Base-by-base conservation (phyloP, 1,140 invertebrate species). In the Grapholita molesta region DNA sequence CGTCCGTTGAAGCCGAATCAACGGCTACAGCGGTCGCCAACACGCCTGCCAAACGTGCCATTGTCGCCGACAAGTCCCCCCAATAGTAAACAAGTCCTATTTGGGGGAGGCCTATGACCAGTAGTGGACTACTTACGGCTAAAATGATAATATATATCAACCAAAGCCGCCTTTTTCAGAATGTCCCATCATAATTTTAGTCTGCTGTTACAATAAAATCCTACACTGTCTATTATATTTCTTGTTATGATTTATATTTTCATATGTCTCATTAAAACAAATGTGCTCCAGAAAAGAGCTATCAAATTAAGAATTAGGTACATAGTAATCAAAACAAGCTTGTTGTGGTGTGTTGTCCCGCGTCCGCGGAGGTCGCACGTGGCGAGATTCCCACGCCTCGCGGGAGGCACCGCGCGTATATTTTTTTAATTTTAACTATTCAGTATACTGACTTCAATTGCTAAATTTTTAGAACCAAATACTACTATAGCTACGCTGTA, bases 341-440 rank as follows among this genome's bases (percentile, higher is more conserved):
- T 48, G 42, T 15, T 48, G 42, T 38, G 35, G 15, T 48, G 38
- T 48, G 15, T 18, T 21, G 9, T 8, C 15, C 38, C 38, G 33
- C 38, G 38, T n/a, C 70, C 75, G 75, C 73, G 79, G 76, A 70
- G 79, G 77, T 72, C 73, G 72, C 80, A 80, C 78, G 77, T 83
- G 79, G 74, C 64, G n/a, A 64, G 38, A 66, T 79, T 85, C 83
- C 78, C 81, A 84, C 83, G 82, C 75, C 73, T 77, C 69, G 77
- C 75, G 82, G 80, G 80, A 72, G 76, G 73, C 68, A 70, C 18
- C 12, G 42, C 28, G 64, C 65, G 64, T 48, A 48, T 15, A 15
- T 8, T 7, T 21, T 48, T 48, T 21, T 48, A 48, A 48, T 48
- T 48, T 18, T 48, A 48, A 48, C 18, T 18, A 8, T 18, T 15